Percentiles rank a stretch among this genome's conserved stretches.
Evolutionary conservation across 2,113 vertebrate species (phyloP).

Genomic region (Rutilus rutilus): DNA sequence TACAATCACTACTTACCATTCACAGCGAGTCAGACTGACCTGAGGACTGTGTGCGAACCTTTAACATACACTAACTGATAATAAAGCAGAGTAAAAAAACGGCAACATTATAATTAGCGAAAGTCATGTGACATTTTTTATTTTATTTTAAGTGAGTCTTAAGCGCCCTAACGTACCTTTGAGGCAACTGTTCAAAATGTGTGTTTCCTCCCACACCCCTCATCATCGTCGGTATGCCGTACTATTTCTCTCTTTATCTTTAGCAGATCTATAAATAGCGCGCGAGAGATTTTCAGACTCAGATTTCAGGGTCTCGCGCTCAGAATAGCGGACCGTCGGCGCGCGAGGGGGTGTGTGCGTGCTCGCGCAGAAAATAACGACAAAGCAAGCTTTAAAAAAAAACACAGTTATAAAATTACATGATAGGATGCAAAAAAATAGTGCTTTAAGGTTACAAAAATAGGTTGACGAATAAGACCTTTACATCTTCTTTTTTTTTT

Average conservation of each 20-base stretch:
- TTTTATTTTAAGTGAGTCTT: neutral
- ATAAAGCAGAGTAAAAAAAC: neutral
- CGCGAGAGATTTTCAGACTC: neutral
- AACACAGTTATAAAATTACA: neutral
- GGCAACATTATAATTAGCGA: neutral
- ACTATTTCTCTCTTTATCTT: conserved; percentile 10
- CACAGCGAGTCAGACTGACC: neutral
- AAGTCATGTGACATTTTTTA: neutral
- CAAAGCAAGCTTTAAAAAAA: neutral
- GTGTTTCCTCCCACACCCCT: neutral
- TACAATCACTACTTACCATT: neutral
- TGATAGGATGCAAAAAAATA: neutral
- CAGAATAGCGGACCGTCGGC: conserved; percentile 1
- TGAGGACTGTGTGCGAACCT: neutral
- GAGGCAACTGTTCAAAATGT: neutral
- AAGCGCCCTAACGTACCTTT: neutral
- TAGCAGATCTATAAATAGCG: conserved; percentile 39
- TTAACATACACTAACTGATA: neutral
- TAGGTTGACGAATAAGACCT: neutral
- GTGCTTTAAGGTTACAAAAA: neutral
- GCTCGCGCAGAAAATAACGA: conserved; percentile 2
- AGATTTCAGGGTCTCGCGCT: conserved; percentile 20
- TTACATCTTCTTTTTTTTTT: neutral
- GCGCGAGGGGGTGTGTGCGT: conserved; percentile 4
- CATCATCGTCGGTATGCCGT: neutral